phyloP scores from a whole-genome alignment of 2,888 invertebrate species.

The Clostera curtula region DNA sequence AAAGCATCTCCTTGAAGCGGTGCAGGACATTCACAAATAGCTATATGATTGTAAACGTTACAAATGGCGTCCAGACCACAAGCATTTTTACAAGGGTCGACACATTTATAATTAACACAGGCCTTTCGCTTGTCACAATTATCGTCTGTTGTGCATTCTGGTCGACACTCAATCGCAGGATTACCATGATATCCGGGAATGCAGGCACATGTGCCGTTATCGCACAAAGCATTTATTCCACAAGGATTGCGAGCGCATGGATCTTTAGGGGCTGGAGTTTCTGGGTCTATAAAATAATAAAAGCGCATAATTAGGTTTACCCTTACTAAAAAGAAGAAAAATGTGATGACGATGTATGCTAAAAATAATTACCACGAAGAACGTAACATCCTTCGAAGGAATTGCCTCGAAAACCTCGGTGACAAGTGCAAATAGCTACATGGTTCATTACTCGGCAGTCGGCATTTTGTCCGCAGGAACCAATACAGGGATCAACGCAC shows the following conservation, averaged over 20 bases:
- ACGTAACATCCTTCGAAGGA: conserved; percentile 76
- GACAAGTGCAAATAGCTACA: conserved; percentile 84
- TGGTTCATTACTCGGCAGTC: conserved; percentile 83
- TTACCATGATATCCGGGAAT: conserved; percentile 78
- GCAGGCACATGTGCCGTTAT: conserved; percentile 77
- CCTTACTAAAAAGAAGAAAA: conserved; percentile 1
- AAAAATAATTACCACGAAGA: conserved; percentile 35
- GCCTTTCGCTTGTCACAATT: conserved; percentile 82
- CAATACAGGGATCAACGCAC: conserved; percentile 83
- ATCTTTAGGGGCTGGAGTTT: conserved; percentile 47
- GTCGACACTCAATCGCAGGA: conserved; percentile 81
- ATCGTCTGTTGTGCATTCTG: conserved; percentile 84
- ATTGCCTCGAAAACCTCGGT: conserved; percentile 80
- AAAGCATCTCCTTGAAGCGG: conserved; percentile 88
- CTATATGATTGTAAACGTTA: conserved; percentile 84
- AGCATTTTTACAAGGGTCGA: conserved; percentile 82
- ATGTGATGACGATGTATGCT: no score
- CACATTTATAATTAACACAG: conserved; percentile 83
- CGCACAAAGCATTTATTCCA: conserved; percentile 77
- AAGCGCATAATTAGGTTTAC: no score
- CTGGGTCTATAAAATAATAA: conserved; percentile 38
- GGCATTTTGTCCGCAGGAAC: conserved; percentile 81
- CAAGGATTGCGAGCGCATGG: conserved; percentile 79
- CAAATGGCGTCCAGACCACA: conserved; percentile 84
- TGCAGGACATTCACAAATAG: conserved; percentile 83